Evolutionary conservation across 2,888 invertebrate genomes (phyloP).

Genomic region (Harpagoxenus sublaevis): DNA sequence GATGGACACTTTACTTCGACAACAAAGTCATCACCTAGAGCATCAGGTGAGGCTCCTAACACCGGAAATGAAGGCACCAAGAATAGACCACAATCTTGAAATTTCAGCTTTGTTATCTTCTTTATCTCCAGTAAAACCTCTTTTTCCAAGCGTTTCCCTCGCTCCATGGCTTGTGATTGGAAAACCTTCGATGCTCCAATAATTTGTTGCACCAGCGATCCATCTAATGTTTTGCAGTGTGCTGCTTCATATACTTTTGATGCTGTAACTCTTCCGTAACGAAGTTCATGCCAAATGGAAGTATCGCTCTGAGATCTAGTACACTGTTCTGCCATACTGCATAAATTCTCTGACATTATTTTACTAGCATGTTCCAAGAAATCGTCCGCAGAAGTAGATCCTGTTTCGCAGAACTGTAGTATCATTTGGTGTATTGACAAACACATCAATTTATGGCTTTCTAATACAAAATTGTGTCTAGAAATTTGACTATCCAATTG

Average conservation of each 20-base stretch:
- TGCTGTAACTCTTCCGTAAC: neutral
- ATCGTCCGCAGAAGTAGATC: neutral
- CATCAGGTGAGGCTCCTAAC: neutral
- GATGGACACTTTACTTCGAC: neutral
- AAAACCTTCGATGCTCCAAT: neutral
- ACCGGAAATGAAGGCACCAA: neutral
- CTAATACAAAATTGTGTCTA: neutral
- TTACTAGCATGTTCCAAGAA: neutral
- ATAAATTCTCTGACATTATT: neutral
- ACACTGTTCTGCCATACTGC: neutral
- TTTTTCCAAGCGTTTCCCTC: neutral
- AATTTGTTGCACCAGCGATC: neutral
- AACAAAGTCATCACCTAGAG: neutral
- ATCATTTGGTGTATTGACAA: neutral
- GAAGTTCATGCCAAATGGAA: neutral
- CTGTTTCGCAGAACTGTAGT: neutral
- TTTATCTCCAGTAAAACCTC: neutral
- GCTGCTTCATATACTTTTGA: neutral
- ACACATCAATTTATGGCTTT: neutral
- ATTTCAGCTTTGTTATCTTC: neutral
- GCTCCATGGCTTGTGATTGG: neutral
- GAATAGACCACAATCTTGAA: neutral
- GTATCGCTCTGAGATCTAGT: neutral
- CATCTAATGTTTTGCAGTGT: neutral
- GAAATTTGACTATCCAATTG: neutral